These are phyloP conservation scores for Porites evermanni DNA, from an alignment of 92 coral and sea anemone species.

Conservation along the genomic window DNA sequence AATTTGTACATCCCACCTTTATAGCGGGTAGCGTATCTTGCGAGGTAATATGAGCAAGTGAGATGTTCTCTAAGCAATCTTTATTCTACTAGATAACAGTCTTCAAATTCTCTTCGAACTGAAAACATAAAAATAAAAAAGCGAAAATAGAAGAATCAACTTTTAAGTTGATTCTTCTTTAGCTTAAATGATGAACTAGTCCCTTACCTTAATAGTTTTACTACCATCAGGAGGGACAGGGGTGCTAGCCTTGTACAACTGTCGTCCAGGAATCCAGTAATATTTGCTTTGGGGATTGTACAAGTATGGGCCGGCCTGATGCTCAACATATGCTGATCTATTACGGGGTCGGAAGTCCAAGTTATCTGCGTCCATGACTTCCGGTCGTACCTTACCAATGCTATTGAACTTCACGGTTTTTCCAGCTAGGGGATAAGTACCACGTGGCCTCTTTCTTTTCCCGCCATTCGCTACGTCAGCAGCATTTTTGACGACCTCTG, in stretches of 20 bases:
- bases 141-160: no score
- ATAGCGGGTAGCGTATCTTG: no score
- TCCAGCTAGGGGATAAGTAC: conserved; percentile 66
- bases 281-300: conserved; percentile 51
- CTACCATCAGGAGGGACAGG: conserved; percentile 74
- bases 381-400: conserved; percentile 57
- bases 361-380: conserved; percentile 73
- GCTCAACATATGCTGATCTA: conserved; percentile 51
- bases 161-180: not conserved
- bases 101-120: no score
- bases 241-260: conserved; percentile 64
- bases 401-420: conserved; percentile 45
- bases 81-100: no score
- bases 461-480: conserved; percentile 78
- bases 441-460: conserved; percentile 41
- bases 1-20: not conserved
- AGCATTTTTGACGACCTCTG: conserved; percentile 63
- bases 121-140: no score
- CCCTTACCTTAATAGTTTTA: conserved; percentile 39
- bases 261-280: conserved; percentile 82
- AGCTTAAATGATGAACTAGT: no score
- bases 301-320: conserved; percentile 66
- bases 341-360: conserved; percentile 75
- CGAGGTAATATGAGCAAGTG: no score
- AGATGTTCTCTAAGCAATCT: no score